phyloP scores from a whole-genome alignment of 2,888 invertebrate genomes.

The Malthinus flaveolus region DNA sequence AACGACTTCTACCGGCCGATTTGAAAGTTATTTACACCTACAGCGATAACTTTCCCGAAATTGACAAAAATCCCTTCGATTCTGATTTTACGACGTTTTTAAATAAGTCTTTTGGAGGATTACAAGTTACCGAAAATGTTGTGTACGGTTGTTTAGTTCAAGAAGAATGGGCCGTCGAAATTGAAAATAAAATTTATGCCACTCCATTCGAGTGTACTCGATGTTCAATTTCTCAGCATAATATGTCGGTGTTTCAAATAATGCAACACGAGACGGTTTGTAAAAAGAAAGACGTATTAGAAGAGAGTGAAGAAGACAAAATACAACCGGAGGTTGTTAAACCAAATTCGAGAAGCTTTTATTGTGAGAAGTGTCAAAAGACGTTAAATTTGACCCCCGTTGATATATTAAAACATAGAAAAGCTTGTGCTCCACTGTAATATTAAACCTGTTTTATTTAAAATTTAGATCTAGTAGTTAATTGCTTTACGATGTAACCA shows the following conservation, averaged over 20 bases:
- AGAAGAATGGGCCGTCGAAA: constrained; percentile 68
- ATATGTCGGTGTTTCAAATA: constrained; percentile 67
- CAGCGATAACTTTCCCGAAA: constrained; percentile 43
- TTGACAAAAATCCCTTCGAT: constrained; percentile 73
- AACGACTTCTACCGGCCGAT: constrained; percentile 83
- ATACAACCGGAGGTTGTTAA: constrained; percentile 43
- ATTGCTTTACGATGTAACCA: no score
- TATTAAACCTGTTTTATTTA: not conserved
- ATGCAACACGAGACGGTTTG: constrained; percentile 72
- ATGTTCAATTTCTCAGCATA: constrained; percentile 66
- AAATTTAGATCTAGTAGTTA: no score
- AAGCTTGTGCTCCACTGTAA: constrained; percentile 53
- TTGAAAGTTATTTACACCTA: constrained; percentile 73
- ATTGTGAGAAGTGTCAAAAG: constrained; percentile 73
- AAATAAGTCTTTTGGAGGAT: constrained; percentile 79
- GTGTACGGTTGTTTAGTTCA: constrained; percentile 76
- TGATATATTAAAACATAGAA: constrained; percentile 85
- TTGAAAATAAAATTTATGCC: constrained; percentile 62
- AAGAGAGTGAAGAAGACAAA: constrained; percentile 38
- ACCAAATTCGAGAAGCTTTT: constrained; percentile 66
- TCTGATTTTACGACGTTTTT: constrained; percentile 62
- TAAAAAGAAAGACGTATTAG: constrained; percentile 45
- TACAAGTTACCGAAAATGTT: constrained; percentile 78
- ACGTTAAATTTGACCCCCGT: constrained; percentile 74
- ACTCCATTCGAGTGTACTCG: constrained; percentile 73